Percentiles rank a stretch among this genome's conserved stretches.
These are phyloP conservation scores for Colius striatus DNA, from an alignment of 2,113 vertebrate genomes.

Conservation along the genomic window DNA sequence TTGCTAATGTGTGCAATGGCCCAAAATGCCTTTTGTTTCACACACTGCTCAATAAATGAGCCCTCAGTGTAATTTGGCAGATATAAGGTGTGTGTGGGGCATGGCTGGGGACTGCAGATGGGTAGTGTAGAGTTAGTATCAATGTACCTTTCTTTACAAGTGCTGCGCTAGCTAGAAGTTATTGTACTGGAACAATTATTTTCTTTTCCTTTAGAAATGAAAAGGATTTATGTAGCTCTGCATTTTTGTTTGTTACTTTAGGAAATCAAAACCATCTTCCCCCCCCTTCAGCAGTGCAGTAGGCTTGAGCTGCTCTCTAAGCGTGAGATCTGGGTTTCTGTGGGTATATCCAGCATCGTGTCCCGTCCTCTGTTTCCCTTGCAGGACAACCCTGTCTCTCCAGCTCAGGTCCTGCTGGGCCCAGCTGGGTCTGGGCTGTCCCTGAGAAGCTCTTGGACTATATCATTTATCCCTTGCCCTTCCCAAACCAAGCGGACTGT, in stretches of 20 bases:
- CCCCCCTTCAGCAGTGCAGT: accelerated
- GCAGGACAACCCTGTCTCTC: not conserved
- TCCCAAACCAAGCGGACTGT: accelerated
- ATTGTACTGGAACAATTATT: not conserved
- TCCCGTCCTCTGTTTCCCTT: accelerated
- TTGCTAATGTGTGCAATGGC: not conserved
- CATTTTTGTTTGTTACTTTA: not conserved
- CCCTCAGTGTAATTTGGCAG: not conserved
- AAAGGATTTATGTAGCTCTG: not conserved
- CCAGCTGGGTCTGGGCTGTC: not conserved
- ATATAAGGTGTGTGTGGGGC: accelerated
- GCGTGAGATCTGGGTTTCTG: accelerated
- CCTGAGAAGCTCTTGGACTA: not conserved
- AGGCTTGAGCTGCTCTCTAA: not conserved
- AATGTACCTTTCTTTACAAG: not conserved
- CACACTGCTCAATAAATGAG: not conserved
- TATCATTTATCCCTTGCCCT: not conserved
- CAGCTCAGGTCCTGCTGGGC: accelerated
- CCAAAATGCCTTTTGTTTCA: not conserved
- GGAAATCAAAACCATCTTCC: not conserved
- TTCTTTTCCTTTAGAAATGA: not conserved
- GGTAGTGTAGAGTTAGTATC: not conserved
- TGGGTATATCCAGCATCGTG: accelerated
- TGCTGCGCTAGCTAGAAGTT: not conserved
- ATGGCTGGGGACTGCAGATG: not conserved